phyloP scores from a whole-genome alignment of 2,797 vertebrate species.

The Spizella passerina region DNA sequence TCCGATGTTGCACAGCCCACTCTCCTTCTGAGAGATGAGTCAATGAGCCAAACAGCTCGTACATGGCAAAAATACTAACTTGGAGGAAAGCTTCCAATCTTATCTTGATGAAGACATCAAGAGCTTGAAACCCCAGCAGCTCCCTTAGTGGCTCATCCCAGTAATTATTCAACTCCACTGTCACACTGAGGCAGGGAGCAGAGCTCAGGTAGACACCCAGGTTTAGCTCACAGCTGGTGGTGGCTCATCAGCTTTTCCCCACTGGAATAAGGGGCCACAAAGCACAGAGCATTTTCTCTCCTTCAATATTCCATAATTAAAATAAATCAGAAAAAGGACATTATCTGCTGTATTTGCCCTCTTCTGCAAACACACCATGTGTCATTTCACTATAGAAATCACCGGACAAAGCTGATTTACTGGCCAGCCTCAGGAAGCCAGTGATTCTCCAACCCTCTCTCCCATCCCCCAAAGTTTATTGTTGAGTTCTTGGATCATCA shows the following conservation, averaged over 20 bases:
- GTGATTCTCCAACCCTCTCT: neutral
- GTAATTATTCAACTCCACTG: neutral
- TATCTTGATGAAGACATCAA: neutral
- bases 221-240: neutral
- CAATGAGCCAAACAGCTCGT: neutral
- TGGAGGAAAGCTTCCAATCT: neutral
- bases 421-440: neutral
- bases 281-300: neutral
- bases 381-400: neutral
- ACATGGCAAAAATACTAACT: neutral
- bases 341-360: neutral
- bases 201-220: accelerated
- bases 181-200: neutral
- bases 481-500: slow-evolving; percentile 44
- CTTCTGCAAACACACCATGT: neutral
- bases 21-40: neutral
- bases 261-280: neutral
- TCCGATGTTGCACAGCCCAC: neutral
- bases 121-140: neutral
- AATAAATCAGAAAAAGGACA: neutral
- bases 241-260: neutral
- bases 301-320: neutral
- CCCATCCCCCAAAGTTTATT: slow-evolving; percentile 14
- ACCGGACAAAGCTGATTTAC: neutral
- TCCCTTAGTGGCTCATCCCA: neutral